Conservation (phyloP, 2,113 vertebrate species). For the Halcyon senegalensis region DNA sequence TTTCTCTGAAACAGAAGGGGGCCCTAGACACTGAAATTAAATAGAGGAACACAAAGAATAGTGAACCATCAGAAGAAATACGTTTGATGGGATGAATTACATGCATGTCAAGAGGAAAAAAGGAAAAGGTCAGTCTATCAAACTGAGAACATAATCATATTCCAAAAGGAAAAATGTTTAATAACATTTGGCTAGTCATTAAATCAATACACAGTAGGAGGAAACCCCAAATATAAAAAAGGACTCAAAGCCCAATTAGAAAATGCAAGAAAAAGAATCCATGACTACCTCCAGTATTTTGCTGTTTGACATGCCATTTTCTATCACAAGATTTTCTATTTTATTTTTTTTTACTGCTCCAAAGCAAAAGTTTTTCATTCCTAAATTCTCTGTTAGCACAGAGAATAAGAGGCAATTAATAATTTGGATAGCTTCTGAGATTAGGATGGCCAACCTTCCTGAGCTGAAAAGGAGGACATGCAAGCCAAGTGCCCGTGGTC, state of each 20-base stretch:
- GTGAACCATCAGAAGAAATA: neutral
- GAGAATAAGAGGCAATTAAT: neutral
- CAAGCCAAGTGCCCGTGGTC: neutral
- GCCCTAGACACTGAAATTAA: conserved; percentile 11
- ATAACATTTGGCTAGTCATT: neutral
- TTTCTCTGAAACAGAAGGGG: conserved; percentile 34
- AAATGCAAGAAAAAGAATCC: neutral
- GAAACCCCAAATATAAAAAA: neutral
- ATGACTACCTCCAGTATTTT: neutral
- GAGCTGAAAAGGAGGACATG: neutral
- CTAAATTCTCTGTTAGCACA: neutral
- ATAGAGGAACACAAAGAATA: neutral
- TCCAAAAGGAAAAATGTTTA: conserved; percentile 22
- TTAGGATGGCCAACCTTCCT: neutral
- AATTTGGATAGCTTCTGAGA: neutral
- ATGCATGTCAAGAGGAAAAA: neutral
- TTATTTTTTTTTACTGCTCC: too few species aligned
- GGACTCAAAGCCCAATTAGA: neutral
- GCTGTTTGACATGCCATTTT: neutral
- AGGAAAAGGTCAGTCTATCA: neutral
- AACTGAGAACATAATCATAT: conserved; percentile 27
- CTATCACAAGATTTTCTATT: neutral
- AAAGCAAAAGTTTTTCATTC: neutral
- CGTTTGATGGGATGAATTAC: conserved; percentile 3
- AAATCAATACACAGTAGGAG: neutral